phyloP scores from a whole-genome alignment of 2,888 invertebrate genomes.

The Poecilus cupreus region DNA sequence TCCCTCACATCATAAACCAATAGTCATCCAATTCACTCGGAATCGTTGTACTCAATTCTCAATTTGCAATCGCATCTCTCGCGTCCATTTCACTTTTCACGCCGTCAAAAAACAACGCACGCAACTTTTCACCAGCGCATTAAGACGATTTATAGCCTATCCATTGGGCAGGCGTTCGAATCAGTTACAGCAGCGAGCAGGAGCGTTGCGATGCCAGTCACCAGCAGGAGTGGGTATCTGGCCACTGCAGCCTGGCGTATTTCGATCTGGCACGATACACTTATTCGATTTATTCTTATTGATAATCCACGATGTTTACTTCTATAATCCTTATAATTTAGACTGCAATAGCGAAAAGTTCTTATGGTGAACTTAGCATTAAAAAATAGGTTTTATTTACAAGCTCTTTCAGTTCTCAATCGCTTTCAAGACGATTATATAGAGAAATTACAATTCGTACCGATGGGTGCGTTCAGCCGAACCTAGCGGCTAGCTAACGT shows the following conservation, averaged over 20 bases:
- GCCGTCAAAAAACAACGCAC: conserved; percentile 34
- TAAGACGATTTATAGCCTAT: conserved; percentile 52
- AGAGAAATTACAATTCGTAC: too few species aligned
- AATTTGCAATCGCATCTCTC: conserved; percentile 27
- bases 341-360: too few species aligned
- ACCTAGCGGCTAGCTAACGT: too few species aligned
- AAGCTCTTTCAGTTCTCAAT: too few species aligned
- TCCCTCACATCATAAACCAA: conserved; percentile 22
- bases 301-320: too few species aligned
- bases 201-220: not conserved
- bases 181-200: conserved; percentile 24
- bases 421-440: too few species aligned
- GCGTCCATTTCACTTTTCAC: conserved; percentile 53
- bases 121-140: conserved; percentile 48
- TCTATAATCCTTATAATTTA: too few species aligned
- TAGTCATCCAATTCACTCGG: not conserved
- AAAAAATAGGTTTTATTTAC: too few species aligned
- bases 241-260: not conserved
- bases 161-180: conserved; percentile 22
- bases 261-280: not conserved
- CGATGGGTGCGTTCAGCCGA: too few species aligned
- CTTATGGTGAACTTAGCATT: too few species aligned
- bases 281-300: not conserved
- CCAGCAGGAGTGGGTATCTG: not conserved
- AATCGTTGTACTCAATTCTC: conserved; percentile 7